Evolutionary conservation across 1,140 invertebrate species (phyloP).

Genomic region (Zaprionus nigranus): DNA sequence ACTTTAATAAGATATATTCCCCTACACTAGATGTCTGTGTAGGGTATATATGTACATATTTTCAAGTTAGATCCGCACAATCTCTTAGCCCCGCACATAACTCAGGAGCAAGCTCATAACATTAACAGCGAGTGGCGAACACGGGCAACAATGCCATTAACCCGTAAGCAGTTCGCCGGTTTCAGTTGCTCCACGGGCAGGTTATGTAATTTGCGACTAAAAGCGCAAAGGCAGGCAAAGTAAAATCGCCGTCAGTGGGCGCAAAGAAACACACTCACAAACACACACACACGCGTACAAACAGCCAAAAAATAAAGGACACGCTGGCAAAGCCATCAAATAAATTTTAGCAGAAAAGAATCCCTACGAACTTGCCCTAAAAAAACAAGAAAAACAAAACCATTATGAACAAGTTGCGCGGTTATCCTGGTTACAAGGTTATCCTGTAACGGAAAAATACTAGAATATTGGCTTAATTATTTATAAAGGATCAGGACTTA

Average conservation of each 20-base stretch:
- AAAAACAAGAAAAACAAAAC: conserved; percentile 39
- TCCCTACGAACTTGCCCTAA: conserved; percentile 11
- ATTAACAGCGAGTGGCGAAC: conserved; percentile 20
- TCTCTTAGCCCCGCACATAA: conserved; percentile 11
- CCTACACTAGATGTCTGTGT: not conserved
- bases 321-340: conserved; percentile 54
- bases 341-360: conserved; percentile 44
- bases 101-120: conserved; percentile 19
- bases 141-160: conserved; percentile 63
- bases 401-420: conserved; percentile 52
- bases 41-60: not conserved
- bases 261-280: conserved; percentile 5
- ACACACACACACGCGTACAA: not conserved
- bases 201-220: conserved; percentile 39
- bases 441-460: not conserved
- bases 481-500: not conserved
- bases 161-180: conserved; percentile 34
- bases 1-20: not conserved
- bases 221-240: conserved; percentile 23
- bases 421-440: too few relatives aligned
- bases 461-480: not conserved
- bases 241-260: conserved; percentile 44
- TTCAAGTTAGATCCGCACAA: not conserved
- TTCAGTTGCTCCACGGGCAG: conserved; percentile 25
- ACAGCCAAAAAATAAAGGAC: conserved; percentile 56